Evolutionary conservation across 64 coral and sea anemone genomes (phyloP).

Genomic region (Anthopleura sola): DNA sequence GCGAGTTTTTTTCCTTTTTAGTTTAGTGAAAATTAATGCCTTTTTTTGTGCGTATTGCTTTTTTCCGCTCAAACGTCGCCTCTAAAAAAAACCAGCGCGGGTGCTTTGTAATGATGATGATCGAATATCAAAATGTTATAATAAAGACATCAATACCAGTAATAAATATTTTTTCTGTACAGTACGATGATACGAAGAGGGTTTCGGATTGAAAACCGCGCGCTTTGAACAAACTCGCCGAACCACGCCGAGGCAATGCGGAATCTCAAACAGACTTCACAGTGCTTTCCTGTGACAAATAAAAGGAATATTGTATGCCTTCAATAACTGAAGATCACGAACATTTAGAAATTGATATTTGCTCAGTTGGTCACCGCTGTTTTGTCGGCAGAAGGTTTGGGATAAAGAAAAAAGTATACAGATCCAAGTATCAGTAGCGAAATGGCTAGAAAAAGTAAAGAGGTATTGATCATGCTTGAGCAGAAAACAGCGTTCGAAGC

Average conservation of each 20-base stretch:
- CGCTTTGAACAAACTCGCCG: neutral
- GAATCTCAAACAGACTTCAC: neutral
- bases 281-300: neutral
- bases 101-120: neutral
- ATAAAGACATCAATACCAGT: neutral
- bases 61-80: neutral
- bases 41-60: neutral
- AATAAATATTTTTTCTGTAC: neutral
- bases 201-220: neutral
- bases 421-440: neutral
- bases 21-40: neutral
- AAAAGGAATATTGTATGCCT: neutral
- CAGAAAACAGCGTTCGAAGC: neutral
- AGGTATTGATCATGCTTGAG: neutral
- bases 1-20: neutral
- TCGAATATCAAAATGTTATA: neutral
- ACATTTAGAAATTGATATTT: neutral
- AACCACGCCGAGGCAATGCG: neutral
- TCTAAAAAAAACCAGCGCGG: neutral
- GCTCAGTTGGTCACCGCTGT: constrained; percentile 2
- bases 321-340: neutral
- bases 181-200: neutral
- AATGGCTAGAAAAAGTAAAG: neutral
- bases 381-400: neutral
- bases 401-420: neutral